Percentiles rank a stretch among this genome's conserved stretches.
These are phyloP conservation scores for Lamellibrachia luymesi DNA, from an alignment of 1,140 invertebrate species.

Conservation along the genomic window DNA sequence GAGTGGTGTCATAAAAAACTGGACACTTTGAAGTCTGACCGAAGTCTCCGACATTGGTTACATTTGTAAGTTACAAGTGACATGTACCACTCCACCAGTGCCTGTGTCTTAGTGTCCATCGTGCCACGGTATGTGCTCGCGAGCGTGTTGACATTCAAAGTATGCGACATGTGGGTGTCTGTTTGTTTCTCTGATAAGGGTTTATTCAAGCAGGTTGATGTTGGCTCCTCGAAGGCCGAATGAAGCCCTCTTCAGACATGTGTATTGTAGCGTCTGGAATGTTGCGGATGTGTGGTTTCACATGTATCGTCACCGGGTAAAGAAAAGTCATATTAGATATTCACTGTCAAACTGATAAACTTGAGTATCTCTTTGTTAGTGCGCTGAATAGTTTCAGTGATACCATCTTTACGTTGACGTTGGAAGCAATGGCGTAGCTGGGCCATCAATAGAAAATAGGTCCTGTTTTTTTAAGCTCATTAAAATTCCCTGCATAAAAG, in stretches of 20 bases:
- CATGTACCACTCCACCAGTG: background rate
- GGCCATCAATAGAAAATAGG: background rate
- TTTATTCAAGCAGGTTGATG: background rate
- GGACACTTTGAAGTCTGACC: background rate
- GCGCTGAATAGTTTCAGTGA: background rate
- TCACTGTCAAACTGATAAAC: background rate
- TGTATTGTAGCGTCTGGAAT: background rate
- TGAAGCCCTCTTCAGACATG: background rate
- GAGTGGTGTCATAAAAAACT: background rate
- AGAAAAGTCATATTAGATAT: background rate
- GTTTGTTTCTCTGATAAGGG: background rate
- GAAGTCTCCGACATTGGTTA: background rate
- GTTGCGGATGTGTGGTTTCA: background rate
- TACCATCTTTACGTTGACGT: background rate
- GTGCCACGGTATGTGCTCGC: background rate
- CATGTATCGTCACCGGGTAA: background rate
- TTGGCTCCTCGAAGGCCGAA: background rate
- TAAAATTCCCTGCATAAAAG: background rate
- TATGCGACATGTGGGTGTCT: background rate
- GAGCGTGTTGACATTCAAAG: background rate
- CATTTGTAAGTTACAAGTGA: background rate
- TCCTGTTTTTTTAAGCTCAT: background rate
- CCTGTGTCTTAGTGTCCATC: no score
- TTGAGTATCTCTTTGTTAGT: background rate
- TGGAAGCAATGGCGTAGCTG: background rate